These are phyloP conservation scores for Rhipidura dahli DNA, from an alignment of 2,113 vertebrate genomes.

Conservation along the genomic window DNA sequence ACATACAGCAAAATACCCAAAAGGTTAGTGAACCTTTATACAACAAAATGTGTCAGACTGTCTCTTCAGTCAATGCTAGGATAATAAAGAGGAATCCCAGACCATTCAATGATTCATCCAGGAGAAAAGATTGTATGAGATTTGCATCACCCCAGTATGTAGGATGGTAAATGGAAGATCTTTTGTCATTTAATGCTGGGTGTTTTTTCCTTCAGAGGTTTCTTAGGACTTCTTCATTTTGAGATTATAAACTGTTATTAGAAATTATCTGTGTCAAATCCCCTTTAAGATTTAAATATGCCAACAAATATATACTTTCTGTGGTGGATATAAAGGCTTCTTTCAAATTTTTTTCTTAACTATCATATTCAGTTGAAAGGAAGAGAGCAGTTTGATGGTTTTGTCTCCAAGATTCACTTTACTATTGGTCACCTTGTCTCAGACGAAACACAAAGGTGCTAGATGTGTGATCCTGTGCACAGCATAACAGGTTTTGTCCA, in stretches of 20 bases:
- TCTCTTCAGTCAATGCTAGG: not conserved
- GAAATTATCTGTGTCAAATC: not conserved
- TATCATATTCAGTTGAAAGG: not conserved
- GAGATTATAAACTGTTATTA: not conserved
- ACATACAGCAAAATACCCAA: not conserved
- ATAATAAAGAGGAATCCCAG: not conserved
- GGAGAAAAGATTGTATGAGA: not conserved
- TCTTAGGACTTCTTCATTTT: not conserved
- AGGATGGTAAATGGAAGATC: not conserved
- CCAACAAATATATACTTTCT: not conserved
- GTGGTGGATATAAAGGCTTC: not conserved
- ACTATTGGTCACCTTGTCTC: not conserved
- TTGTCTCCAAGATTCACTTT: not conserved
- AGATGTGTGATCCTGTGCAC: not conserved
- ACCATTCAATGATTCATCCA: not conserved
- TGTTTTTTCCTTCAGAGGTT: not conserved
- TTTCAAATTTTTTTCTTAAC: not conserved
- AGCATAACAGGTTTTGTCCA: not conserved
- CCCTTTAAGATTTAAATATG: not conserved
- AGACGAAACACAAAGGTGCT: not conserved
- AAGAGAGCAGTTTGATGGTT: not conserved
- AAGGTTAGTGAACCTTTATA: not conserved
- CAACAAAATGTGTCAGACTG: not conserved
- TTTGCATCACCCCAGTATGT: not conserved
- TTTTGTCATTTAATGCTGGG: not conserved